Evolutionary conservation across 2,888 invertebrate species (phyloP).

Genomic region (Pammene aurita): DNA sequence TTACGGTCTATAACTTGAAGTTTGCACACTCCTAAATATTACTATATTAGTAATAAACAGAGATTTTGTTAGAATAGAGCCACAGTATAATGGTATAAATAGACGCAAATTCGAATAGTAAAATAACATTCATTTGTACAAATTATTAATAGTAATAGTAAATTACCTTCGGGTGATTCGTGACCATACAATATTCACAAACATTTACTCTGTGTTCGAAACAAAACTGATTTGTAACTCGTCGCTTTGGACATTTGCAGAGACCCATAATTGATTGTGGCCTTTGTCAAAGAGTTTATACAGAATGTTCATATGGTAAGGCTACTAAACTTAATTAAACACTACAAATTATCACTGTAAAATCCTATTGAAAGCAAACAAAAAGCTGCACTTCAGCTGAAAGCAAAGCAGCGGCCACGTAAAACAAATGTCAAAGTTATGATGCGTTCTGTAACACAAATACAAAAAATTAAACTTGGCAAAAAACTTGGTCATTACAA

Average conservation of each 20-base stretch:
- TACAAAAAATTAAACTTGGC: not conserved
- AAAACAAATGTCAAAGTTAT: constrained; percentile 48
- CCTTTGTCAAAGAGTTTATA: constrained; percentile 6
- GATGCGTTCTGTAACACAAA: constrained; percentile 39
- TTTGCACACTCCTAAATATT: too few species aligned
- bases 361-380: constrained; percentile 51
- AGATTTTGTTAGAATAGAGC: not conserved
- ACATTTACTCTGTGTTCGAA: constrained; percentile 99
- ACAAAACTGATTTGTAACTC: constrained; percentile 99
- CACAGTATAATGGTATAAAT: not conserved
- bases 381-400: constrained; percentile 45
- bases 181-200: constrained; percentile 99
- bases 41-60: not conserved
- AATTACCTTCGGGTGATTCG: constrained; percentile 96
- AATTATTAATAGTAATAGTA: constrained; percentile 3
- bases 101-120: not conserved
- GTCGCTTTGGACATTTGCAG: constrained; percentile 98
- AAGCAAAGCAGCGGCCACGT: constrained; percentile 50
- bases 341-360: constrained; percentile 11
- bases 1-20: not conserved
- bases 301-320: constrained; percentile 19
- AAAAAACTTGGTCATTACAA: constrained; percentile 8
- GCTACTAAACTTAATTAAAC: constrained; percentile 5
- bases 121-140: not conserved
- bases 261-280: constrained; percentile 89